These are phyloP conservation scores for Epistrophe grossulariae DNA, from an alignment of 2,888 invertebrate genomes.

Conservation along the genomic window DNA sequence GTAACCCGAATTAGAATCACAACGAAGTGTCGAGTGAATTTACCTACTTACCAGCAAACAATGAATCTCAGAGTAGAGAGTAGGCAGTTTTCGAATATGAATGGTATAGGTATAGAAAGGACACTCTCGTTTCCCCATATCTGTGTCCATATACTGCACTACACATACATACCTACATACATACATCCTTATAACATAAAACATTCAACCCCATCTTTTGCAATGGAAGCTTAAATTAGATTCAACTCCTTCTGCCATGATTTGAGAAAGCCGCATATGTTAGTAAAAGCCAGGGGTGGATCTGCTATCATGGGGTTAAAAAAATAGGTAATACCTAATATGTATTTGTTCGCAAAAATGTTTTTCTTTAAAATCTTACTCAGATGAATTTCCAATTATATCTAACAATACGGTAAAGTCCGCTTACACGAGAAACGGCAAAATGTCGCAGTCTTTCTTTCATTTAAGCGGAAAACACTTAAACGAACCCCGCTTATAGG, in stretches of 20 bases:
- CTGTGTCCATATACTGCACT: background rate
- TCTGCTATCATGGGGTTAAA: background rate
- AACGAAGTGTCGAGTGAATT: constrained; percentile 75
- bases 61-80: constrained; percentile 68
- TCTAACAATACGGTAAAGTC: too few relatives aligned
- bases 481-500: too few relatives aligned
- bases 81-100: constrained; percentile 68
- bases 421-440: too few relatives aligned
- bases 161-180: constrained; percentile 13
- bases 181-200: constrained; percentile 21
- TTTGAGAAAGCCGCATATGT: constrained; percentile 71
- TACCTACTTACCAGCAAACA: constrained; percentile 74
- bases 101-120: constrained; percentile 50
- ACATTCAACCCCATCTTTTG: constrained; percentile 62
- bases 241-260: constrained; percentile 72
- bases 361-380: too few relatives aligned
- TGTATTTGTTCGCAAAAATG: too few relatives aligned
- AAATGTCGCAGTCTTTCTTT: too few relatives aligned
- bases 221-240: constrained; percentile 72
- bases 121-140: constrained; percentile 19
- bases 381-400: too few relatives aligned
- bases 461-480: too few relatives aligned
- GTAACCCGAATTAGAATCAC: constrained; percentile 71
- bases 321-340: too few relatives aligned
- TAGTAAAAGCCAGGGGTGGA: constrained; percentile 1